Evolutionary conservation across 2,797 vertebrate species (phyloP), one percentile per base, ranked within the genome.

Genomic region (Enteromius viviparus): DNA sequence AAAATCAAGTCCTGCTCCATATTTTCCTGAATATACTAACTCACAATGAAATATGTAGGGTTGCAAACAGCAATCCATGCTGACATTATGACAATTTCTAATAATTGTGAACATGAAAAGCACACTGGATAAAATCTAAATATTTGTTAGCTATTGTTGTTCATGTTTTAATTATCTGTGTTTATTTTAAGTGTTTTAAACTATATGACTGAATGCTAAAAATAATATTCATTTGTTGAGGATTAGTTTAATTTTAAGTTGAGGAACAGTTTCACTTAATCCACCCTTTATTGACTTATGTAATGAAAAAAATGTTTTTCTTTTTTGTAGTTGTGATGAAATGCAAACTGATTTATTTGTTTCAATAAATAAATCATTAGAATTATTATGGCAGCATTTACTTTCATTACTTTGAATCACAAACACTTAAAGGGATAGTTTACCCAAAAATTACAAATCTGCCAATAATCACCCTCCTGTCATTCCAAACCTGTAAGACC

Each of bases 31-130:
- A 45, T 45, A 45, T 70, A 45, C 5, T 69, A 21, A 14, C 14
- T 42, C 19, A 58, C 51, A 10, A 34, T 40, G 21, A 53, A 74
- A 34, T 32, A 26, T 71, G 29, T 2, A 32, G 45, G 26, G 23
- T 72, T 51, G 3, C 47, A 51, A 49, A 72, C 7, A 47, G 68
- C 40, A 37, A 37, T 53, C n/a, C 11, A n/a, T 1, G 1, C 14
- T 37, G 29, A 34, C 10, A 34, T 74, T 74, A 34, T 21, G 19
- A n/a, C 34, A 1, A n/a, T 53, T 14, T 34, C 19, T 55, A 37
- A 74, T n/a, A 11, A 53, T 74, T 78, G n/a, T 78, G 5, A 65
- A 78, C 19, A 65, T 8, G 3, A 65, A 78, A 62, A 65, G 76
- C 45, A 53, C 45, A 53, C 29, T 66, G 7, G 45, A 53, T 78